Conservation (phyloP, 92 coral and sea anemone genomes). For the Montipora capitata region DNA sequence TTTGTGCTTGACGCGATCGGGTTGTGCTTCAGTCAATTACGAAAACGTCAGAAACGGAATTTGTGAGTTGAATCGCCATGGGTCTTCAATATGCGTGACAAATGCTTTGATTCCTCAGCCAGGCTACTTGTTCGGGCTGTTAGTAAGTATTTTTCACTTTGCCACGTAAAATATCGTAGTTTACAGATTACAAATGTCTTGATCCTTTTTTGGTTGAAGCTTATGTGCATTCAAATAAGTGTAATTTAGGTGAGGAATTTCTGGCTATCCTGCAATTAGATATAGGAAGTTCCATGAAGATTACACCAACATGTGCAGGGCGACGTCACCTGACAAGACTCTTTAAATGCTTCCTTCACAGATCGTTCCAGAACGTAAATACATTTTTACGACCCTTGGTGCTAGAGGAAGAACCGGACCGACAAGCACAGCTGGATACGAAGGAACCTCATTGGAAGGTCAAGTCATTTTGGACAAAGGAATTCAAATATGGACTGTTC, state of each 20-base stretch:
- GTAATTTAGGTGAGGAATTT: background rate
- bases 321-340: no score
- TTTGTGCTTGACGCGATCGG: slow-evolving; percentile 62
- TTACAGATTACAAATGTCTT: no score
- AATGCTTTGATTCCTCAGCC: slow-evolving; percentile 4
- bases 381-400: slow-evolving; percentile 77
- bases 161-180: no score
- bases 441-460: slow-evolving; percentile 75
- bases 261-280: no score
- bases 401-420: slow-evolving; percentile 83
- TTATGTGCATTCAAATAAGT: no score
- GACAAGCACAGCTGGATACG: slow-evolving; percentile 61
- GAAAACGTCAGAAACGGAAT: slow-evolving; percentile 57
- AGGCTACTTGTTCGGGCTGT: slow-evolving; percentile 62
- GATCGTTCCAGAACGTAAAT: background rate
- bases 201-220: background rate
- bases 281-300: no score
- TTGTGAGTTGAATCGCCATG: slow-evolving; percentile 67
- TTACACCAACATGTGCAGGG: no score
- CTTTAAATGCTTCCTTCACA: background rate
- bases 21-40: slow-evolving; percentile 81
- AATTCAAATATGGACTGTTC: slow-evolving; percentile 92
- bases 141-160: slow-evolving; percentile 7
- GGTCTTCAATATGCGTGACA: background rate
- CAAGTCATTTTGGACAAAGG: slow-evolving; percentile 76